Conservation (phyloP, 1,140 invertebrate species). For the Sycophaga agraensis region DNA sequence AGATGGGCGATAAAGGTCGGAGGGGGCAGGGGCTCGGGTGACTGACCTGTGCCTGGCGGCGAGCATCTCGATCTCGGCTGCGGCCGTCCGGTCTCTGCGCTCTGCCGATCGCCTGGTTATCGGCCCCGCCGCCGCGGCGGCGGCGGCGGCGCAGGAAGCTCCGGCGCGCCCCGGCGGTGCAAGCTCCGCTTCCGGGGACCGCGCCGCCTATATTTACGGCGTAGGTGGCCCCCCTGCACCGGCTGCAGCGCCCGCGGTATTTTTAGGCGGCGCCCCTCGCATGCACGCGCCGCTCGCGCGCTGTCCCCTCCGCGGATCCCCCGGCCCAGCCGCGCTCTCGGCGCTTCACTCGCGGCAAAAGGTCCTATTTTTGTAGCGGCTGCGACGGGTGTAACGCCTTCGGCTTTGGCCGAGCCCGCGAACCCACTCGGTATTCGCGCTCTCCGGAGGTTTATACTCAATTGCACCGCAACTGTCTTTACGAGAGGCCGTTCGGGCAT, state of each 20-base stretch:
- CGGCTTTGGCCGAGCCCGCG: too few relatives aligned
- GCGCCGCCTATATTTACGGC: slow-evolving; percentile 37
- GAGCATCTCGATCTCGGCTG: slow-evolving; percentile 34
- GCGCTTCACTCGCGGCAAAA: too few relatives aligned
- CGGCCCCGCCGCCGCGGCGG: background rate
- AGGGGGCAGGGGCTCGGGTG: background rate
- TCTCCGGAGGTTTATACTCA: too few relatives aligned
- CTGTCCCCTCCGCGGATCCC: too few relatives aligned
- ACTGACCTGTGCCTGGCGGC: slow-evolving; percentile 47
- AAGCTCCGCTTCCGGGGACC: background rate
- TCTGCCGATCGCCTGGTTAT: background rate
- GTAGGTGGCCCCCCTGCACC: background rate
- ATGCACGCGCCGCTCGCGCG: too few relatives aligned
- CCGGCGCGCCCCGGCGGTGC: background rate
- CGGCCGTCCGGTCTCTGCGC: background rate
- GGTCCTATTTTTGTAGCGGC: too few relatives aligned
- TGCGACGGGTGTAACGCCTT: too few relatives aligned
- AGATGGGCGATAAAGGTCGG: background rate
- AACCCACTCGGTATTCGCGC: too few relatives aligned
- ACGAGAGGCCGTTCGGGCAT: too few relatives aligned
- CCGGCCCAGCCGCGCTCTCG: too few relatives aligned
- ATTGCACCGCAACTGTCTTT: too few relatives aligned
- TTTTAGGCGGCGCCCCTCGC: slow-evolving; percentile 2
- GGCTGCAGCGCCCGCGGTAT: background rate
- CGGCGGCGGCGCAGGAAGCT: background rate